Evolutionary conservation across 2,888 invertebrate genomes (phyloP), one percentile per base, ranked within the genome.

Genomic region (Diarsia rubi): DNA sequence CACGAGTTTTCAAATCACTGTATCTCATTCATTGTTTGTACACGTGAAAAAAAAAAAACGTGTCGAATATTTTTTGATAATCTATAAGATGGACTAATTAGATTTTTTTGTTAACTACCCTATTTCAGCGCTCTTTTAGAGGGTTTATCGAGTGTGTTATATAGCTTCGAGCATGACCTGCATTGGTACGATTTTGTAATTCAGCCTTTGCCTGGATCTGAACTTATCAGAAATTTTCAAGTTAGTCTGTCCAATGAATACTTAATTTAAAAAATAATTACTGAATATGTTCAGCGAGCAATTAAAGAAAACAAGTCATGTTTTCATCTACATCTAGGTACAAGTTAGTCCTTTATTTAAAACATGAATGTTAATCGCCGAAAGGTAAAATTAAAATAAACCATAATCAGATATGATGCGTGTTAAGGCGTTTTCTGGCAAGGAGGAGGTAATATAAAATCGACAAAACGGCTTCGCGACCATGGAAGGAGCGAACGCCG

Each of bases 401-500:
- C 75, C 75, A 79, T 85, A 86, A 90, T 90, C 88, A 85, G 88
- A 89, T 90, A 86, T 78, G 84, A 81, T 87, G 86, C 86, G 87
- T 90, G 89, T 90, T 90, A 88, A 87, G 88, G 88, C 86, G 86
- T 89, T 88, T 89, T 91, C 89, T 88, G 89, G 87, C 86, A 88
- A 88, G 87, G 86, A 90, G 91, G 90, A 90, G 78, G 91, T 90
- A 92, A 91, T 92, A 93, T 91, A 91, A 93, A 93, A 92, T 92
- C 91, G 89, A 91, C 87, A 92, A 92, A 93, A 92, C 90, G 84
- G 90, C 89, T 88, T 89, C 89, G 90, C 90, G 88, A 88, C 90
- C 86, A 88, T 90, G 90, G 90, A 91, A 92, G 92, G 92, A 93
- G 92, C 89, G 91, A 93, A 92, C 92, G 92, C 94, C 93, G 94